Conservation (phyloP, 2,888 invertebrate species). For the Smittia sp. region DNA sequence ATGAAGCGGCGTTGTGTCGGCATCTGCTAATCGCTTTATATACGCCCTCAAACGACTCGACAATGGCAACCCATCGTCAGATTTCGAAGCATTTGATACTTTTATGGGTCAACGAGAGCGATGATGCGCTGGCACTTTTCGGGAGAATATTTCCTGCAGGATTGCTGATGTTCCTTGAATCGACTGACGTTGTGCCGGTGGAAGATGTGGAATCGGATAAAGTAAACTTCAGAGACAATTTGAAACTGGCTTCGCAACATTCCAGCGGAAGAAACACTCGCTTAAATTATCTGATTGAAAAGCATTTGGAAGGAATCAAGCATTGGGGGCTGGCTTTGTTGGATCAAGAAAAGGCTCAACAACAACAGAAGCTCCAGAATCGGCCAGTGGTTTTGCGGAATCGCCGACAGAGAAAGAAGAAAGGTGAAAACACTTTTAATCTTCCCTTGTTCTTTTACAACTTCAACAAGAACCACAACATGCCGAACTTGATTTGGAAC, state of each 20-base stretch:
- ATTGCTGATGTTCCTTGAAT: constrained; percentile 83
- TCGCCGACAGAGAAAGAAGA: constrained; percentile 63
- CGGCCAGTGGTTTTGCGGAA: constrained; percentile 89
- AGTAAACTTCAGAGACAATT: constrained; percentile 83
- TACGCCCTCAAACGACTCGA: constrained; percentile 74
- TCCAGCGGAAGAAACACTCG: constrained; percentile 64
- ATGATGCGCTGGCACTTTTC: constrained; percentile 82
- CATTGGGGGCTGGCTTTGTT: constrained; percentile 65
- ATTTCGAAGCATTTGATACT: constrained; percentile 88
- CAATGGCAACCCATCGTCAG: constrained; percentile 82
- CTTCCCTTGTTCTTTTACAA: constrained; percentile 89
- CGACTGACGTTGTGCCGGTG: constrained; percentile 77
- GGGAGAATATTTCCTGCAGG: constrained; percentile 90
- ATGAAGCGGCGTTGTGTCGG: constrained; percentile 92
- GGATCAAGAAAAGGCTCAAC: constrained; percentile 51
- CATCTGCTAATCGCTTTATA: constrained; percentile 90
- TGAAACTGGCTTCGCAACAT: constrained; percentile 87
- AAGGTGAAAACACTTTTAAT: constrained; percentile 50
- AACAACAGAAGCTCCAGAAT: constrained; percentile 53
- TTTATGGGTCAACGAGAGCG: constrained; percentile 94
- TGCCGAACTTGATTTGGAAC: constrained; percentile 98
- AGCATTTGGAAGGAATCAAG: constrained; percentile 70
- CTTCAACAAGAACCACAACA: constrained; percentile 89
- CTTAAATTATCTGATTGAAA: constrained; percentile 60
- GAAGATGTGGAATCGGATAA: constrained; percentile 68